phyloP scores from a whole-genome alignment of 2,797 vertebrate genomes.

The Naso thynnoides region DNA sequence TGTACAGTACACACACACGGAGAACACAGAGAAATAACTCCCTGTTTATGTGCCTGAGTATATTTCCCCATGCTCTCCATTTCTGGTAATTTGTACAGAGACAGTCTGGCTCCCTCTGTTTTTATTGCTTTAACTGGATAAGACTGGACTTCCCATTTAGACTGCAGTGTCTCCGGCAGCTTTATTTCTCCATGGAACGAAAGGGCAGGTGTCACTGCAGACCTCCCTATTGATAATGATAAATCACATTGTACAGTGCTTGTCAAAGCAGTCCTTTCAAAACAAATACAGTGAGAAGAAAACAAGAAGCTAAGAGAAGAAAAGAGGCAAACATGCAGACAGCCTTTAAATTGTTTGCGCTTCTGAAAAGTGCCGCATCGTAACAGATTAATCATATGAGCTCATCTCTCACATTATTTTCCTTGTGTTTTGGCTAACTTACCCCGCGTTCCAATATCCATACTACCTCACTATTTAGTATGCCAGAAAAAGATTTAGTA shows the following conservation, averaged over 20 bases:
- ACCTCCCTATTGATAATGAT: slow-evolving; percentile 42
- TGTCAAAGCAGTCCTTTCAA: slow-evolving; percentile 22
- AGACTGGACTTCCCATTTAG: slow-evolving; percentile 58
- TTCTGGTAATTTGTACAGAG: slow-evolving; percentile 65
- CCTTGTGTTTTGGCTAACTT: neutral
- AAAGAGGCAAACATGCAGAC: neutral
- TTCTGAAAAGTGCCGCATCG: neutral
- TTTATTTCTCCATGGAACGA: slow-evolving; percentile 68
- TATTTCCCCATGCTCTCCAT: slow-evolving; percentile 70
- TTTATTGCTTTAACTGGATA: slow-evolving; percentile 77
- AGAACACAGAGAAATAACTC: neutral
- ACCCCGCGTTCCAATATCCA: no score
- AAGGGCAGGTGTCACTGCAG: slow-evolving; percentile 18
- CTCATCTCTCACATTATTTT: neutral
- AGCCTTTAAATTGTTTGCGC: slow-evolving; percentile 9
- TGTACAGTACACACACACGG: slow-evolving; percentile 22
- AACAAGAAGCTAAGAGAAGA: neutral
- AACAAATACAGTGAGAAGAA: neutral
- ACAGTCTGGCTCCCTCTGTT: slow-evolving; percentile 61
- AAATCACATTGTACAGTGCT: slow-evolving; percentile 21
- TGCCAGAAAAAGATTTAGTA: no score
- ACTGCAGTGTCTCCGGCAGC: slow-evolving; percentile 33
- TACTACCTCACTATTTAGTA: no score
- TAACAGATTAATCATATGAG: neutral
- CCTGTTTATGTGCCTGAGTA: slow-evolving; percentile 33